Evolutionary conservation across 2,113 vertebrate species (phyloP), one percentile per base, ranked within the genome.

Genomic region (Psittacula cyanocephala): DNA sequence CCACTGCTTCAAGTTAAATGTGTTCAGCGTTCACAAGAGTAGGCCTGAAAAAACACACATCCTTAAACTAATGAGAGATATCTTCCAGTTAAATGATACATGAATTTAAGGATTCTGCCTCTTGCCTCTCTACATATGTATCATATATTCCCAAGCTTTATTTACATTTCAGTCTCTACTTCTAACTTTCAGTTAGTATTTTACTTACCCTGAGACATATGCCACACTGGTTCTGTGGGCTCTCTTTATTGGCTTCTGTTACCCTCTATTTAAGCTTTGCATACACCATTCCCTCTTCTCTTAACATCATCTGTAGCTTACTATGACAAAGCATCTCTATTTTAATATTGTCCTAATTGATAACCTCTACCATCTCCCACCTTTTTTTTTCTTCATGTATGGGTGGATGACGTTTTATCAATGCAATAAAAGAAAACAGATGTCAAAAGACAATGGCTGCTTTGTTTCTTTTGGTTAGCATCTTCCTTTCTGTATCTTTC

Each of bases 11-110:
- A 75, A 85, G 70, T 72, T 71, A 78, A 93, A 78, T 0, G 2
- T 0, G 0, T 33, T 57, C 33, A 70, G 9, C 0, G 0, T 35
- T 83, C 1, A 0, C 41, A 86, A 28, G 52, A 71, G 16, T 3
- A 74, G 12, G 22, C 39, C 50, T 50, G 27, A 77, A 88, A 91
- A 31, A 29, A 57, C 39, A 88, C 23, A 3, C 6, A 20, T 83
- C 43, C 27, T 67, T 49, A 81, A 77, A 47, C 20, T 70, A 88
- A 81, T 6, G 7, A 2, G 17, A 11, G 22, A 11, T 75, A 75
- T 22, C 49, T 78, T 75, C 39, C 86, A 92, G 24, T n/a, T 29
- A 60, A 90, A 81, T 1, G 1, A 55, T 13, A 74, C 4, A 20
- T 5, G 24, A 47, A 50, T 80, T 74, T 81, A 78, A 74, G 27